Conservation (phyloP, 2,797 vertebrate species). For the Streptopelia turtur region DNA sequence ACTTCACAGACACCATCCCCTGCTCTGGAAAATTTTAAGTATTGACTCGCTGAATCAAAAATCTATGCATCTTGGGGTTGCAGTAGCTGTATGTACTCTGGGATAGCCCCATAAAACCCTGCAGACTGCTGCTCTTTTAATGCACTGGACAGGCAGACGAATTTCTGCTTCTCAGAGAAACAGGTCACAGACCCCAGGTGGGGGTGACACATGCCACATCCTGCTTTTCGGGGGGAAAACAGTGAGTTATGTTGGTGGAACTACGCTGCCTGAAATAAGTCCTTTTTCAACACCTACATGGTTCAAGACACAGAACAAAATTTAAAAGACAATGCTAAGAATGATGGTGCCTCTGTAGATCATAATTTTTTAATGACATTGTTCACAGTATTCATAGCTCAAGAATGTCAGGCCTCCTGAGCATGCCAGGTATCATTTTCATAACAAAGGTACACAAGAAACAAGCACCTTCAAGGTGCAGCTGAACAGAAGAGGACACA, state of each 20-base stretch:
- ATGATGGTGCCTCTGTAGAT: neutral
- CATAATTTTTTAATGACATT: neutral
- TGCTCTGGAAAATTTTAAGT: neutral
- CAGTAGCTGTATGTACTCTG: neutral
- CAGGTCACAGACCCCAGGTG: neutral
- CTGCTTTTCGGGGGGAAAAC: neutral
- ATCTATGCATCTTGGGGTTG: neutral
- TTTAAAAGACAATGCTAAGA: neutral
- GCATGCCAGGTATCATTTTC: conserved; percentile 15
- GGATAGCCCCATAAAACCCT: neutral
- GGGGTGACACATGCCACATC: neutral
- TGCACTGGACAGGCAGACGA: neutral
- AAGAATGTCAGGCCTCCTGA: conserved; percentile 50
- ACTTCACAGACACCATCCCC: neutral
- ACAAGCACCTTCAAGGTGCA: neutral
- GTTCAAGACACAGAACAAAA: neutral
- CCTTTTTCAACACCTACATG: neutral
- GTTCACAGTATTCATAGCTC: conserved; percentile 1
- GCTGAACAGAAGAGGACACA: neutral
- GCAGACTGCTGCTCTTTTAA: neutral
- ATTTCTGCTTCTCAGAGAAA: neutral
- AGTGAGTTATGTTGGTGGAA: neutral
- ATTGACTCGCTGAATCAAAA: neutral
- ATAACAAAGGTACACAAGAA: neutral
- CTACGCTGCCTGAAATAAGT: neutral